phyloP scores from a whole-genome alignment of 2,113 vertebrate species.

The Colistium nudipinnis region DNA sequence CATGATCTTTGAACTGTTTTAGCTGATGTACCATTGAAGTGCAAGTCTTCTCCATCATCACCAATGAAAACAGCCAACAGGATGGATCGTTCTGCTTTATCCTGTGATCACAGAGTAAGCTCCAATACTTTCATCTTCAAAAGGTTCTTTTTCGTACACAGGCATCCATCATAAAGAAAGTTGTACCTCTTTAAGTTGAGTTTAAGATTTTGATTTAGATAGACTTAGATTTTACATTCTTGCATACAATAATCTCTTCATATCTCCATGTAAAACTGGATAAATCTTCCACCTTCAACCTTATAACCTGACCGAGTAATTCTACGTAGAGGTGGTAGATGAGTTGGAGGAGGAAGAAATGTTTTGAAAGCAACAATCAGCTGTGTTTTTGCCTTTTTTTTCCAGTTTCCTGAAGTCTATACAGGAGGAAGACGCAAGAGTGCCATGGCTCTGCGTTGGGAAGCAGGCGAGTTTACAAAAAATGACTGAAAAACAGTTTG shows the following conservation, averaged over 20 bases:
- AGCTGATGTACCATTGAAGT: constrained; percentile 77
- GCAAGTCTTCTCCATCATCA: constrained; percentile 83
- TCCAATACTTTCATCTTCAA: background rate
- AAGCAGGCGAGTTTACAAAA: constrained; percentile 80
- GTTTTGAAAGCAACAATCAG: constrained; percentile 19
- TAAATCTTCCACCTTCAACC: too few relatives aligned
- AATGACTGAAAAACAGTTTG: constrained; percentile 59
- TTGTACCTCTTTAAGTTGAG: too few relatives aligned
- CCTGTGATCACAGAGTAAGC: constrained; percentile 82
- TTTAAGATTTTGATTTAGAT: too few relatives aligned
- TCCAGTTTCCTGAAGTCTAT: constrained; percentile 77
- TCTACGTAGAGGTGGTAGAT: constrained; percentile 1
- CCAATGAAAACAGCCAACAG: constrained; percentile 82
- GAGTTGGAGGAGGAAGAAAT: background rate
- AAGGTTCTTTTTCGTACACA: too few relatives aligned
- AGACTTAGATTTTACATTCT: too few relatives aligned
- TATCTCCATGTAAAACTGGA: too few relatives aligned
- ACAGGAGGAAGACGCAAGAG: constrained; percentile 78
- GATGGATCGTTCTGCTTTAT: constrained; percentile 81
- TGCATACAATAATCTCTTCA: too few relatives aligned
- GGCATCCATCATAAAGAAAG: too few relatives aligned
- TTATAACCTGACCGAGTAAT: too few relatives aligned
- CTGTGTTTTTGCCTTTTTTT: constrained; percentile 40
- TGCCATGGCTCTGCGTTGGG: constrained; percentile 83
- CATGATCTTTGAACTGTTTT: background rate